Evolutionary conservation across 2,888 invertebrate genomes (phyloP).

Genomic region (Heliconius hortense): DNA sequence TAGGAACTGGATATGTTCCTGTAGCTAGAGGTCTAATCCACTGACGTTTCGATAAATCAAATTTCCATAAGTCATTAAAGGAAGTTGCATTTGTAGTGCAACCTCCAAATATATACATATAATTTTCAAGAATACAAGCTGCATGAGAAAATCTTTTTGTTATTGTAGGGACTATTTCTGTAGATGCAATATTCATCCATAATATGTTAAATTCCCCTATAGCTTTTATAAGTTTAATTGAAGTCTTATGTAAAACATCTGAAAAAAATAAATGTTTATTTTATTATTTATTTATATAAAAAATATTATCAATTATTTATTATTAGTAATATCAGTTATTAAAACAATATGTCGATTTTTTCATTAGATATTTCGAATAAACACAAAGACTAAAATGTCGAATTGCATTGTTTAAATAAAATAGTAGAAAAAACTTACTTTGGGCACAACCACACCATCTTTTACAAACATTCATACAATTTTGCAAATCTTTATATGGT

Average conservation of each 20-base stretch:
- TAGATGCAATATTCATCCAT: conserved; percentile 85
- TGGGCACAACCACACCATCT: conserved; percentile 92
- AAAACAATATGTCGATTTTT: neutral
- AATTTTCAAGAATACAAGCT: conserved; percentile 90
- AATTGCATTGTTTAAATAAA: neutral
- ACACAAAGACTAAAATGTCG: neutral
- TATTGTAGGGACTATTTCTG: conserved; percentile 87
- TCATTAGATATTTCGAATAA: neutral
- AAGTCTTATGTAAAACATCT: conserved; percentile 91
- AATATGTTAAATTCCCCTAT: conserved; percentile 88
- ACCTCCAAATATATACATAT: conserved; percentile 97
- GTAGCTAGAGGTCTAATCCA: conserved; percentile 93
- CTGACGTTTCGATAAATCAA: conserved; percentile 91
- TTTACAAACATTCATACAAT: conserved; percentile 92
- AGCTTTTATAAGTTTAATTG: conserved; percentile 88
- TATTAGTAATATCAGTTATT: neutral
- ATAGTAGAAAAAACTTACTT: conserved; percentile 83
- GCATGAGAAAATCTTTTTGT: conserved; percentile 96
- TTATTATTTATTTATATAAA: too few species aligned
- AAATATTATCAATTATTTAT: too few species aligned
- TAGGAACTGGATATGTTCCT: conserved; percentile 96
- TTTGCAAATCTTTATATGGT: conserved; percentile 94
- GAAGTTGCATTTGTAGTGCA: conserved; percentile 97
- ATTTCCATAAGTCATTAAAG: conserved; percentile 97
- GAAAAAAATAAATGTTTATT: conserved; percentile 48